Conservation (phyloP, 2,888 invertebrate genomes). For the Amiota mariae region DNA sequence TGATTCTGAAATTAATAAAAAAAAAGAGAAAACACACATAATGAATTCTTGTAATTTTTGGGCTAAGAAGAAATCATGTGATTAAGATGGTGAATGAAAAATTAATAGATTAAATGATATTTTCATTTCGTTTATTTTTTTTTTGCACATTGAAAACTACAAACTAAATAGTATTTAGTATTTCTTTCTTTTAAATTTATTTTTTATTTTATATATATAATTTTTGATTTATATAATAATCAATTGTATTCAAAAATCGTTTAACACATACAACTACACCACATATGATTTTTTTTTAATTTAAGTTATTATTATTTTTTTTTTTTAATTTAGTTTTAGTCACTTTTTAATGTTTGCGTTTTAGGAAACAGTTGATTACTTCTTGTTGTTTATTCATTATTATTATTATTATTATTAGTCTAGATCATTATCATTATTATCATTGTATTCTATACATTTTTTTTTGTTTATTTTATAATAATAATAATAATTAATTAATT, state of each 20-base stretch:
- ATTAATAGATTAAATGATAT: background rate
- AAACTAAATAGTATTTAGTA: slow-evolving; percentile 63
- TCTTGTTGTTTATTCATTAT: slow-evolving; percentile 5
- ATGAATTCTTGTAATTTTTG: too few relatives aligned
- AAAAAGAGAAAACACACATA: background rate
- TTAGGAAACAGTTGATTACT: slow-evolving; percentile 63
- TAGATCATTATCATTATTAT: background rate
- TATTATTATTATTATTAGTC: slow-evolving; percentile 1
- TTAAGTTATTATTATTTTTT: too few relatives aligned
- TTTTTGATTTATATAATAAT: slow-evolving; percentile 38
- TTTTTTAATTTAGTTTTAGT: slow-evolving; percentile 49
- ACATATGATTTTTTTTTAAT: slow-evolving; percentile 46
- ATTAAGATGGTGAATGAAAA: background rate
- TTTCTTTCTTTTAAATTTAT: slow-evolving; percentile 43
- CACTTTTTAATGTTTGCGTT: slow-evolving; percentile 48
- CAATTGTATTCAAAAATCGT: slow-evolving; percentile 38
- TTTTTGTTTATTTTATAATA: background rate
- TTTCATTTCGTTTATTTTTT: slow-evolving; percentile 48
- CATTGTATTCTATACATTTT: slow-evolving; percentile 20
- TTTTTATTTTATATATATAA: slow-evolving; percentile 42
- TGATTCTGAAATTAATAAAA: slow-evolving; percentile 13
- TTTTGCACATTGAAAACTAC: slow-evolving; percentile 71
- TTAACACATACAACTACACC: slow-evolving; percentile 30
- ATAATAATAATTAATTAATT: too few relatives aligned
- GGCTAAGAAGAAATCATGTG: too few relatives aligned